Evolutionary conservation across 1,140 invertebrate genomes (phyloP), one percentile per base, ranked within the genome.

Genomic region (Drosophila nikananu): DNA sequence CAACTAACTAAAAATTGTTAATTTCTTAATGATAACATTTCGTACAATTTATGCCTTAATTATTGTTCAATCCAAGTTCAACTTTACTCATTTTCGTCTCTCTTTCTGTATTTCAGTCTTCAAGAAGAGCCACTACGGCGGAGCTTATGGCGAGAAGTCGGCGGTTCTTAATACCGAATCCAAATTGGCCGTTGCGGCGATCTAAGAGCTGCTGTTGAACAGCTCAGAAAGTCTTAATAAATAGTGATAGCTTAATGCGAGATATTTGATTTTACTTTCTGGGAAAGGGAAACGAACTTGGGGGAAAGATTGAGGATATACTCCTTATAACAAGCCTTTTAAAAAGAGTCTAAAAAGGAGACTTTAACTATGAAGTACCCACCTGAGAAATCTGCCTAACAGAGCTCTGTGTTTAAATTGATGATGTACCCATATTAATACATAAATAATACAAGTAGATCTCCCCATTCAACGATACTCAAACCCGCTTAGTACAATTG

Each of bases 181-280:
- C 66, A 84, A 81, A 19, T 17, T 89, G 65, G 86, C 73, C 7
- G 84, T 80, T 8, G 76, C 75, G 9, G 86, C 57, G 54, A 64
- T 78, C 54, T 87, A 87, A 87, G 30, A 63, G 55, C 70, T 32
- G 48, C 10, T n/a, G 30, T 58, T 77, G 37, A 41, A 30, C 37
- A 68, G 73, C 49, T 57, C 27, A 37, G 37, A 83, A 70, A 86
- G 57, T 83, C 64, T 83, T 71, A 89, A 89, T 89, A 89, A 89
- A 89, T 72, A 89, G 84, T 89, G 86, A 90, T 89, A 89, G 81
- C 77, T 42, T 72, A 90, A 90, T 55, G 46, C 60, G 27, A 75
- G 9, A 30, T 5, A 46, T 7, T 17, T n/a, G 17, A 21, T 25
- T 37, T 70, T 13, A 15, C 0, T 37, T 70, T 3, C 21, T 66